These are phyloP conservation scores for Setipinna tenuifilis DNA, from an alignment of 2,797 vertebrate species.

Conservation along the genomic window DNA sequence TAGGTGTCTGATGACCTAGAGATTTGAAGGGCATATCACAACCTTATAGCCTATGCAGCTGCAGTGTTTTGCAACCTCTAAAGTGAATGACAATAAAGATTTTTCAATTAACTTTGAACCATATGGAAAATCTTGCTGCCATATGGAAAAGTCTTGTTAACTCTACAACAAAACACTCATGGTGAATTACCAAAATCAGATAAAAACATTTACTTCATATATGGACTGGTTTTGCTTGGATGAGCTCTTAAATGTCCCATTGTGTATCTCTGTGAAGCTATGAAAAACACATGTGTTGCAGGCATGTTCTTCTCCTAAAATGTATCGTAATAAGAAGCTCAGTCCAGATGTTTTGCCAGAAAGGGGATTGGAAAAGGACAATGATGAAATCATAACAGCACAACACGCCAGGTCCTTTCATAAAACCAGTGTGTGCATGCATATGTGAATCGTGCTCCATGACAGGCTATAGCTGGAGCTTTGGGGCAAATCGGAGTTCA, in stretches of 20 bases:
- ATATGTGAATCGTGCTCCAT: constrained; percentile 50
- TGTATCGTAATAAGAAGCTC: constrained; percentile 10
- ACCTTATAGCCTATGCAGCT: too few species aligned
- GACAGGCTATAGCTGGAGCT: constrained; percentile 44
- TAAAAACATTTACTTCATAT: neutral
- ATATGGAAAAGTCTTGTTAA: neutral
- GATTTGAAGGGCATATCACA: too few species aligned
- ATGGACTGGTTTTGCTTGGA: neutral
- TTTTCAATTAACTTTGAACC: neutral
- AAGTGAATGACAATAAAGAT: too few species aligned
- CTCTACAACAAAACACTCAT: neutral
- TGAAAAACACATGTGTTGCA: constrained; percentile 35
- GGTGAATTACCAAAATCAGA: neutral
- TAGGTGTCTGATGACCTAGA: too few species aligned
- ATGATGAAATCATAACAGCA: constrained; percentile 48
- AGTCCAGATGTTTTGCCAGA: constrained; percentile 45
- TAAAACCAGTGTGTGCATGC: constrained; percentile 47
- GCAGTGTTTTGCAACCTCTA: too few species aligned
- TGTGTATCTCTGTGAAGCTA: neutral
- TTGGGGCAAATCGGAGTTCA: constrained; percentile 48
- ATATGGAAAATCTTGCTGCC: neutral
- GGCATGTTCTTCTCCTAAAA: constrained; percentile 37
- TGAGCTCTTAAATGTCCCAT: neutral
- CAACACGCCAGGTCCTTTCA: constrained; percentile 43
- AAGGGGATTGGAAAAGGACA: constrained; percentile 43